These are phyloP conservation scores for Ciconia boyciana DNA, from an alignment of 2,113 vertebrate species.

Conservation along the genomic window DNA sequence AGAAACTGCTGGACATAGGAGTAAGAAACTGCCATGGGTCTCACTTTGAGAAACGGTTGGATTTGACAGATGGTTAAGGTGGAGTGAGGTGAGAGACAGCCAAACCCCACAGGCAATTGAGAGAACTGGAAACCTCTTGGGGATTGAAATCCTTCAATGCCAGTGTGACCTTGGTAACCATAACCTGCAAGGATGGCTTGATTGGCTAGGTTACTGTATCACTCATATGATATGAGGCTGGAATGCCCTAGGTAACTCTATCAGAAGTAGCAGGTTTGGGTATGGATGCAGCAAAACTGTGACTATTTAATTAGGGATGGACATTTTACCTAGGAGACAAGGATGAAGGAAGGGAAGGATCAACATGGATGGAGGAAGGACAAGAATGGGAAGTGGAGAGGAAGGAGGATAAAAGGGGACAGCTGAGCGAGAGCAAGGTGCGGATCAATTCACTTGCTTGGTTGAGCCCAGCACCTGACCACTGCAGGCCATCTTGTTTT, in stretches of 20 bases:
- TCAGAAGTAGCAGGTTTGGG: too few species aligned
- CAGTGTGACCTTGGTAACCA: background rate
- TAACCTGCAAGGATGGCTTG: background rate
- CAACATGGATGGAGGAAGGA: too few species aligned
- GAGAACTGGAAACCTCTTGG: background rate
- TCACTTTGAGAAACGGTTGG: rapidly evolving
- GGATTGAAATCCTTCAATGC: background rate
- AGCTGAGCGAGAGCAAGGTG: too few species aligned
- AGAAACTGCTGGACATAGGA: background rate
- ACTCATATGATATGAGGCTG: rapidly evolving
- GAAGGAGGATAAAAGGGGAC: too few species aligned
- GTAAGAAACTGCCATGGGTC: background rate
- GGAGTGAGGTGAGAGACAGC: rapidly evolving
- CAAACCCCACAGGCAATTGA: background rate
- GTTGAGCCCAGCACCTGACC: too few species aligned
- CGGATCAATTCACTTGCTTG: too few species aligned
- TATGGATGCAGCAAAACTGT: too few species aligned
- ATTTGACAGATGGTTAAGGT: background rate
- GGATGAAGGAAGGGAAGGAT: too few species aligned
- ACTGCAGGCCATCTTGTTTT: too few species aligned
- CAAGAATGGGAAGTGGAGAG: too few species aligned
- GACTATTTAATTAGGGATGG: too few species aligned
- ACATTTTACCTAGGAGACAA: too few species aligned
- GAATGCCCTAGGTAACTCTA: background rate
- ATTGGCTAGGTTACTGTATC: background rate